phyloP scores from a whole-genome alignment of 2,888 invertebrate genomes.

The Sepiola atlantica region DNA sequence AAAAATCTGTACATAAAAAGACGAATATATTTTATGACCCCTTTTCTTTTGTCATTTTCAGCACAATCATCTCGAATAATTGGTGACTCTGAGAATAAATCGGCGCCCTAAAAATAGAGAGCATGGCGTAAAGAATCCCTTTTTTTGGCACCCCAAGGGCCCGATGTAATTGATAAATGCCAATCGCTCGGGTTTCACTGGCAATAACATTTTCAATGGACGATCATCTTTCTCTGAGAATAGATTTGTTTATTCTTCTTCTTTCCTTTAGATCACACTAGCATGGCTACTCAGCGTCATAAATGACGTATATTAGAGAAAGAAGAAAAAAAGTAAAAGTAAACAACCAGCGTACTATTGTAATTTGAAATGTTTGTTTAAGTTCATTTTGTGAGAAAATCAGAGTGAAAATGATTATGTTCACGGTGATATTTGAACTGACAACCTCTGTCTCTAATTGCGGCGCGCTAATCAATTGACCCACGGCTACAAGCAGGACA shows the following conservation, averaged over 20 bases:
- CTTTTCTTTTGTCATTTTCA: neutral
- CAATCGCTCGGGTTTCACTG: neutral
- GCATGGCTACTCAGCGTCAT: no score
- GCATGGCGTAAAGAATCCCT: neutral
- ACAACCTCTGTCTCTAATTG: no score
- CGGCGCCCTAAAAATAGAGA: neutral
- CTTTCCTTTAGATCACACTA: no score
- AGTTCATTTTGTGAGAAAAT: no score
- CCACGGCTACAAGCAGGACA: no score
- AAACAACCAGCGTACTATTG: no score
- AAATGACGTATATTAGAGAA: no score
- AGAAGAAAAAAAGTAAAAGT: no score
- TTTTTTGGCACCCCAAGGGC: neutral
- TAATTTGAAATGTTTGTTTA: no score
- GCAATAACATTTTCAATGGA: neutral
- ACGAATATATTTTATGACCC: neutral
- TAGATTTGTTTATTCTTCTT: neutral
- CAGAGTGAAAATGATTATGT: no score
- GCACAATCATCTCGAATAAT: neutral
- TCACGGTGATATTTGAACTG: no score
- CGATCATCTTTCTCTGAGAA: neutral
- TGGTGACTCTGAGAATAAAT: neutral
- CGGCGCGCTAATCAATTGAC: no score
- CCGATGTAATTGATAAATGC: neutral
- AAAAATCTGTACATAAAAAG: neutral